Conservation (phyloP, 2,797 vertebrate genomes). For the Pseudochirops cupreus region DNA sequence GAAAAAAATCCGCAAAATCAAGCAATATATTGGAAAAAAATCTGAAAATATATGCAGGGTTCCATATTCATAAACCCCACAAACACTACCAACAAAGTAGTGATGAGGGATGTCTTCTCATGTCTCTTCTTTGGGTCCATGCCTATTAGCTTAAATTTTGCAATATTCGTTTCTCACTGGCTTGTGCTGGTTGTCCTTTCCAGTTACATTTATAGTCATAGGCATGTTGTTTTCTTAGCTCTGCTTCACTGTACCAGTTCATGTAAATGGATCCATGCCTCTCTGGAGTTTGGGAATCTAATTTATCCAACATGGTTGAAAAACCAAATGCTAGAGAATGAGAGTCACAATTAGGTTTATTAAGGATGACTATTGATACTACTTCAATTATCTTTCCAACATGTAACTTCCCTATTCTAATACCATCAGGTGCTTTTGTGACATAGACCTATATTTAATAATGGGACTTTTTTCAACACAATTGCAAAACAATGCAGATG, state of each 20-base stretch:
- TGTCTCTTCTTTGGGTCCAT: neutral
- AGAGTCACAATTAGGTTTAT: neutral
- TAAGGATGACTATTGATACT: neutral
- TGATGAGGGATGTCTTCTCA: neutral
- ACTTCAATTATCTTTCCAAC: slow-evolving; percentile 15
- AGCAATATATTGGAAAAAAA: neutral
- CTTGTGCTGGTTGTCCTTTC: neutral
- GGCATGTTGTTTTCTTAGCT: neutral
- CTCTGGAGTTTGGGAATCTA: slow-evolving; percentile 38
- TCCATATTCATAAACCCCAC: neutral
- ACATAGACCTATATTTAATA: slow-evolving; percentile 19
- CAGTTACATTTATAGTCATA: neutral
- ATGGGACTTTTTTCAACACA: slow-evolving; percentile 41
- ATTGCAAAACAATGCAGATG: slow-evolving; percentile 53
- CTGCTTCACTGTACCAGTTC: neutral
- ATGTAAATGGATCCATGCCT: neutral
- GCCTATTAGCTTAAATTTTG: neutral
- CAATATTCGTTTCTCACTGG: neutral
- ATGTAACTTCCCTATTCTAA: slow-evolving; percentile 16
- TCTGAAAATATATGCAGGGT: neutral
- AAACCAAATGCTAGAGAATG: slow-evolving; percentile 1
- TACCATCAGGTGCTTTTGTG: slow-evolving; percentile 37
- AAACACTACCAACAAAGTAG: neutral
- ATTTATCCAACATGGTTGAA: slow-evolving; percentile 8
- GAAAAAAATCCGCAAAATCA: neutral